Base-by-base conservation (phyloP, 1,140 invertebrate genomes). In the Drosophila sp. region DNA sequence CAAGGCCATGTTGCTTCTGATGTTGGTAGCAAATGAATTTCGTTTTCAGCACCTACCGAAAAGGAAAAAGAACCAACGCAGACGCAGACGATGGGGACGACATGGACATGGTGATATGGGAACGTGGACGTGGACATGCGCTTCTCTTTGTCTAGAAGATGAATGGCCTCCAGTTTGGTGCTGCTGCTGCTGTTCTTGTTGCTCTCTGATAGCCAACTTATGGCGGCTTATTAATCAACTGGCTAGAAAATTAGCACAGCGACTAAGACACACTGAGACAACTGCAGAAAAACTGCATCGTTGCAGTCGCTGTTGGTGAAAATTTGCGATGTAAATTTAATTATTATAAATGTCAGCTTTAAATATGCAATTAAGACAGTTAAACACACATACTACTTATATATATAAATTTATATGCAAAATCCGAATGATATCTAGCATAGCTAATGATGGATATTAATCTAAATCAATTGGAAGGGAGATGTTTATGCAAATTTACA, bases 341-440 rank as follows among this genome's bases (percentile, higher is more conserved):
- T 86, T 86, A 83, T 87, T 83, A 86, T 87, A 82, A 87, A 86
- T 86, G 82, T 87, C 82, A 83, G 84, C 82, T 83, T 87, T 79
- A 86, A 86, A 73, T 83, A 83, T 79, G 72, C 76, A 83, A 87
- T 86, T 86, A 86, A 87, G 76, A 64, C 76, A 66, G 65, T 67
- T 79, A 68, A 30, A 66, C 50, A 57, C 57, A 27, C 25, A 50
- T 27, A 47, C 2, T 10, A 27, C 5, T 33, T 17, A 44, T 5
- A 50, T 50, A 27, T 10, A 47, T 47, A 8, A 7, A 23, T 7
- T 25, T 23, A 47, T 47, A 25, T 8, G 25, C 23, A 50, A 50
- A 17, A 27, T 27, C 25, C 23, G 44, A 27, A 50, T 50, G 44
- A 50, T 23, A 50, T 50, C 44, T 50, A 27, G 44, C 44, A 50